Conservation (phyloP, 64 coral and sea anemone species). For the Porites australiensis region DNA sequence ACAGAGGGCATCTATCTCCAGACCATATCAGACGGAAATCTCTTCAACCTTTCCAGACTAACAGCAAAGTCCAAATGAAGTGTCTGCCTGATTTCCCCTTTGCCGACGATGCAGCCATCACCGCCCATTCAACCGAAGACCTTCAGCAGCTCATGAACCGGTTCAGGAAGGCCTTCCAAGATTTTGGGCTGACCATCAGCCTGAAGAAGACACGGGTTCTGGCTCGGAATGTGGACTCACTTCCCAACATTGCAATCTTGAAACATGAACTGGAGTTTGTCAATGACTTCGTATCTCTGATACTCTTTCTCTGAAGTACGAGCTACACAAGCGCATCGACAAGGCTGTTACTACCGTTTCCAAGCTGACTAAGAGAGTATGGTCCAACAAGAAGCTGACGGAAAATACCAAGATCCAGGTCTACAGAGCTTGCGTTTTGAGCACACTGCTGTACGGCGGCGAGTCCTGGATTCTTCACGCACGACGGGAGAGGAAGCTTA, state of each 20-base stretch:
- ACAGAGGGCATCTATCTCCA: neutral
- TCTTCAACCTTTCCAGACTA: slow-evolving; percentile 16
- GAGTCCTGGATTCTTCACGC: slow-evolving; percentile 5
- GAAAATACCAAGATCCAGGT: neutral
- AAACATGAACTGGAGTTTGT: neutral
- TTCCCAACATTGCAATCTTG: neutral
- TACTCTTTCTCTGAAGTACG: neutral
- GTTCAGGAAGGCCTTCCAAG: neutral
- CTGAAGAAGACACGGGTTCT: slow-evolving; percentile 3
- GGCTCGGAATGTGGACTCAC: neutral
- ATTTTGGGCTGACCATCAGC: neutral
- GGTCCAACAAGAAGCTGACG: too few species aligned
- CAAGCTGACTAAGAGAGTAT: too few species aligned
- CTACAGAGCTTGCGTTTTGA: slow-evolving; percentile 39
- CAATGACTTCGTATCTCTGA: slow-evolving; percentile 11
- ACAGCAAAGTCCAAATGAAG: neutral
- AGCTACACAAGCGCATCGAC: neutral
- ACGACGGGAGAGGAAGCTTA: slow-evolving; percentile 5
- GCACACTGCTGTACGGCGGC: slow-evolving; percentile 16
- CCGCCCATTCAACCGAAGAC: too few species aligned
- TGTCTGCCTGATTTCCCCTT: neutral
- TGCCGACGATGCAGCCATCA: neutral
- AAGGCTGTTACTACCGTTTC: too few species aligned
- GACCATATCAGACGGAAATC: neutral
- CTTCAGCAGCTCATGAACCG: too few species aligned